A percentile compares a stretch with the other conserved stretches of the same genome.
These are phyloP conservation scores for Cuculus canorus DNA, from an alignment of 2,797 vertebrate species.

Conservation along the genomic window DNA sequence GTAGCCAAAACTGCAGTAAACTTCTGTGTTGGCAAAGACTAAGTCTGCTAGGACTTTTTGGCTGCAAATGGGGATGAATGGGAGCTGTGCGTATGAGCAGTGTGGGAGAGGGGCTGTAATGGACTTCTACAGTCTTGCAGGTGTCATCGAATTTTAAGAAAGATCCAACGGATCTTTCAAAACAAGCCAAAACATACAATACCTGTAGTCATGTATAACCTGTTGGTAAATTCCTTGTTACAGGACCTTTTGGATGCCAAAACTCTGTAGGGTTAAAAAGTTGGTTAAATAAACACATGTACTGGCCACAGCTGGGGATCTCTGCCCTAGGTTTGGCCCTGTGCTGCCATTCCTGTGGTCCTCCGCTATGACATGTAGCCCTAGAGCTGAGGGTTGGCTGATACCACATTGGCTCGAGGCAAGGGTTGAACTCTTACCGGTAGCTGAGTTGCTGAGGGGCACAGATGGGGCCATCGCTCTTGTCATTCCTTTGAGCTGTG, in stretches of 20 bases:
- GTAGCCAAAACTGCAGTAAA: not conserved
- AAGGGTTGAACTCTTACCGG: not conserved
- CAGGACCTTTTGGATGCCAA: not conserved
- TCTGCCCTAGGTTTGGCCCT: not conserved
- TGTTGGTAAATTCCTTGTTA: not conserved
- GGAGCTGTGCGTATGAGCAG: not conserved
- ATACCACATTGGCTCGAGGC: too few species aligned
- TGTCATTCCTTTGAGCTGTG: not conserved
- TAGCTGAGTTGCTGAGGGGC: not conserved
- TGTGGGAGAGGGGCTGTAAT: not conserved
- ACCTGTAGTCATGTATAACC: not conserved
- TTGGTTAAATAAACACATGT: not conserved
- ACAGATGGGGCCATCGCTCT: accelerated
- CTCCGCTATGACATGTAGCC: accelerated
- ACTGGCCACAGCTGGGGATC: not conserved
- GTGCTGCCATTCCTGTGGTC: too few species aligned
- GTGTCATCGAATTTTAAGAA: not conserved
- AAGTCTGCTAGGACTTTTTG: not conserved
- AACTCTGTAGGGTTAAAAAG: not conserved
- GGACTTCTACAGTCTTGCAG: not conserved
- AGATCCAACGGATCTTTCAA: not conserved
- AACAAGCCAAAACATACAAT: not conserved
- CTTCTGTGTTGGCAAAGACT: not conserved
- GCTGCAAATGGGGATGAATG: not conserved
- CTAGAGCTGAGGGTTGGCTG: not conserved